These are phyloP conservation scores for Coelinius sp. DNA, from an alignment of 2,888 invertebrate genomes.

Conservation along the genomic window DNA sequence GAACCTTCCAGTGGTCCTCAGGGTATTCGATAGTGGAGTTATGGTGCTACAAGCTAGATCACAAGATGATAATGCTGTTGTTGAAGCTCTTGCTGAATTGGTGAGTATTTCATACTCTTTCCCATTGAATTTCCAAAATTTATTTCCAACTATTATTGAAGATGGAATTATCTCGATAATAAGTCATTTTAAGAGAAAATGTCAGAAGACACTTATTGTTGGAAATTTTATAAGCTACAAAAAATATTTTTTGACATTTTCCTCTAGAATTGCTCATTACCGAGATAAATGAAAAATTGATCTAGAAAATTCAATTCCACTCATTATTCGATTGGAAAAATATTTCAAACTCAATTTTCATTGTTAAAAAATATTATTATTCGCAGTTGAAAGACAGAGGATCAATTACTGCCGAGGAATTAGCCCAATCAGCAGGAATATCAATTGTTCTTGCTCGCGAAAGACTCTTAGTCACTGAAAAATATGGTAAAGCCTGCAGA, in stretches of 20 bases:
- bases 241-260: too few species aligned
- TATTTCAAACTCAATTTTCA: too few species aligned
- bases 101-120: conserved; percentile 67
- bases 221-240: too few species aligned
- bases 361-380: conserved; percentile 35
- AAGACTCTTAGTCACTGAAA: conserved; percentile 88
- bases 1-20: conserved; percentile 82
- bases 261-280: too few species aligned
- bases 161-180: neutral
- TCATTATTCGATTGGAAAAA: too few species aligned
- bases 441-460: conserved; percentile 93
- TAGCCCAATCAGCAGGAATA: conserved; percentile 86
- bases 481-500: conserved; percentile 87
- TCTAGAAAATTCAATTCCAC: too few species aligned
- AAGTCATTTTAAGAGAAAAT: too few species aligned
- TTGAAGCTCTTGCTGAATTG: conserved; percentile 77
- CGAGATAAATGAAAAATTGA: too few species aligned
- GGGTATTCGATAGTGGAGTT: conserved; percentile 94
- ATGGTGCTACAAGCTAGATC: conserved; percentile 90
- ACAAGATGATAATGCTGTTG: conserved; percentile 81
- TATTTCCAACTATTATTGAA: neutral
- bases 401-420: conserved; percentile 87
- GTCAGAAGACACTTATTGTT: too few species aligned
- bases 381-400: conserved; percentile 78
- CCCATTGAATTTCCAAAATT: neutral